Base-by-base conservation (phyloP, 1,140 invertebrate genomes). In the Drosophila ananassae region DNA sequence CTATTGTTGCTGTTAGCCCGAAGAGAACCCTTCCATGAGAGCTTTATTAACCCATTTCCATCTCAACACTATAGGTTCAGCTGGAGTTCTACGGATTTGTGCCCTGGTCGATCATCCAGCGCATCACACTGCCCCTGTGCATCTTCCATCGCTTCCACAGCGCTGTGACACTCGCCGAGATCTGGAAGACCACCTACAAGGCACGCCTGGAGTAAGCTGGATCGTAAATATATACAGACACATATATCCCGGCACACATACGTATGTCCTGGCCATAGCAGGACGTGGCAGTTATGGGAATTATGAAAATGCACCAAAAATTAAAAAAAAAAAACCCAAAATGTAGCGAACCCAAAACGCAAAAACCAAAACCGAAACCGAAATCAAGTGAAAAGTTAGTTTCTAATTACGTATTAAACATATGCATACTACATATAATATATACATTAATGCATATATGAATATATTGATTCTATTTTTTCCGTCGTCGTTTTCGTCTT, bases 121-220 rank as follows among this genome's bases (percentile, higher is more conserved):
- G 97, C 75, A 95, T 98, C 64, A 98, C 97, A 77, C 93, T 99
- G 47, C 98, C 98, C 8, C 95, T 99, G 50, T 97, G 97, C 93
- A 99, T 99, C 91, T 99, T 99, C 95, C 97, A 98, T 93, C 95
- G 97, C 72, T 99, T 99, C 95, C 98, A 99, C 93, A 98, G 98
- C 32, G 97, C 97, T 21, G 97, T 99, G 24, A 98, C 98, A 93
- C 95, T 99, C 68, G 98, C 98, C 73, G 98, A 99, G 93, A 98
- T 99, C 66, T 99, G 98, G 98, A 98, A 98, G 93, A 98, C 98
- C 75, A 98, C 97, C 90, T 99, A 99, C 94, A 98, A 98, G 93
- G 96, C 96, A 68, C 95, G 96, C 72, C 93, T 97, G 89, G 96
- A 97, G 92, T 97, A 95, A 94, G 94, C 39, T 32, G 67, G 28